These are phyloP conservation scores for Zingel zingel DNA, from an alignment of 2,113 vertebrate species.

Conservation along the genomic window DNA sequence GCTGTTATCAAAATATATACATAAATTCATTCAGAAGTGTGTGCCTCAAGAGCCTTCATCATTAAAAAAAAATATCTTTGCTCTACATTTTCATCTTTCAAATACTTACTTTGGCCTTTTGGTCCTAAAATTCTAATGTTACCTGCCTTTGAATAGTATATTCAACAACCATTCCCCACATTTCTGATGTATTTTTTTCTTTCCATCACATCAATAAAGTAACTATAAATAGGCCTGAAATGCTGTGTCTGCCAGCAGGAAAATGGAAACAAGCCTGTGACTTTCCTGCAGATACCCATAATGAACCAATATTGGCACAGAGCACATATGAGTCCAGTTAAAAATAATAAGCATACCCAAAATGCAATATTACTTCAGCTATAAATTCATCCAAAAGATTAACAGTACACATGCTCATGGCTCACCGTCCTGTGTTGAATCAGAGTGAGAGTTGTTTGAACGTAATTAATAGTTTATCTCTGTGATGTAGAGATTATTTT, in stretches of 20 bases:
- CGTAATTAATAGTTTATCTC: slow-evolving; percentile 9
- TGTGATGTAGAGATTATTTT: slow-evolving; percentile 6
- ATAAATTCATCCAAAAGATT: slow-evolving; percentile 43
- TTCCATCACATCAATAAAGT: slow-evolving; percentile 20
- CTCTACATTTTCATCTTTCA: background rate
- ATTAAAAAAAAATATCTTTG: background rate
- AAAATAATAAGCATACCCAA: slow-evolving; percentile 44
- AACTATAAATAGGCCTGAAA: slow-evolving; percentile 39
- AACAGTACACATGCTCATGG: slow-evolving; percentile 17
- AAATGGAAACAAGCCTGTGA: slow-evolving; percentile 34
- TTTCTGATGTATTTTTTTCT: slow-evolving; percentile 3
- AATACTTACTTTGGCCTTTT: background rate
- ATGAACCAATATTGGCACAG: slow-evolving; percentile 45
- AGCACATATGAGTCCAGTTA: slow-evolving; percentile 29
- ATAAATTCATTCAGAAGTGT: too few species aligned
- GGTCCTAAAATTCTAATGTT: background rate
- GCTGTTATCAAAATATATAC: background rate
- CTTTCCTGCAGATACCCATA: slow-evolving; percentile 28
- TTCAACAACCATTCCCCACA: background rate
- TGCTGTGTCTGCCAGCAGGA: slow-evolving; percentile 24
- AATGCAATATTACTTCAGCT: slow-evolving; percentile 26
- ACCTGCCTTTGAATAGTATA: background rate
- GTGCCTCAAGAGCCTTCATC: too few species aligned
- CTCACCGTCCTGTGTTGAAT: background rate
- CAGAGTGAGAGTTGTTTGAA: slow-evolving; percentile 1